Base-by-base conservation (phyloP, 2,113 vertebrate genomes). In the Ondatra zibethicus region DNA sequence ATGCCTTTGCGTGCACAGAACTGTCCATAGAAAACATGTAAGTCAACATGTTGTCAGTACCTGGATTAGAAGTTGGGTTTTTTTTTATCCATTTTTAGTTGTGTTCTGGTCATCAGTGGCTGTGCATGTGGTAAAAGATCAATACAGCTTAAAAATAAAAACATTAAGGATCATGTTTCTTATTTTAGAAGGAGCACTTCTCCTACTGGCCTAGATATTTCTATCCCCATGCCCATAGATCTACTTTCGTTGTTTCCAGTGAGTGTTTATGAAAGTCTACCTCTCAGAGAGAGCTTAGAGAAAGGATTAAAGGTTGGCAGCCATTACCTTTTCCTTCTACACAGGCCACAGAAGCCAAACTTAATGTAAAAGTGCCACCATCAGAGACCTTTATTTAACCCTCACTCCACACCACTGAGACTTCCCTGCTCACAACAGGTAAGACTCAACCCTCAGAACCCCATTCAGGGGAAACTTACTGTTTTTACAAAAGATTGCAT, bases 371-470 rank as follows among this genome's bases (percentile, higher is more conserved):
- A 97, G 95, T 85, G 65, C 39, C 1, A 1, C 31, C 73, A 89
- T 93, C n/a, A 93, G 84, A 65, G 11, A 96, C 91, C 75, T 94
- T 97, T 97, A 96, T 96, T 97, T 97, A 97, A 31, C 94, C 96
- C 94, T 97, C 85, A 85, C 92, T 94, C 61, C 72, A 84, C 65
- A 96, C 89, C 80, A 45, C 91, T 94, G 94, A 88, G 63, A 73
- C 29, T 29, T 97, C 55, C 92, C 96, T 88, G 96, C 88, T 97
- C 94, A 96, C 13, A 97, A 65, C 33, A 96, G 87, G 88, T 96
- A 96, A 95, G 97, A 98, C 90, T 95, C 96, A 95, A 92, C 95
- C 75, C 88, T 89, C 65, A 42, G 88, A 77, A 87, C 96, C 94
- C 97, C 91, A 90, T 61, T 93, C 89, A 82, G 45, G 97, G 93